Evolutionary conservation across 37 sponge, comb jelly and placozoan species (phyloP).

Genomic region (Halichondria panicea): DNA sequence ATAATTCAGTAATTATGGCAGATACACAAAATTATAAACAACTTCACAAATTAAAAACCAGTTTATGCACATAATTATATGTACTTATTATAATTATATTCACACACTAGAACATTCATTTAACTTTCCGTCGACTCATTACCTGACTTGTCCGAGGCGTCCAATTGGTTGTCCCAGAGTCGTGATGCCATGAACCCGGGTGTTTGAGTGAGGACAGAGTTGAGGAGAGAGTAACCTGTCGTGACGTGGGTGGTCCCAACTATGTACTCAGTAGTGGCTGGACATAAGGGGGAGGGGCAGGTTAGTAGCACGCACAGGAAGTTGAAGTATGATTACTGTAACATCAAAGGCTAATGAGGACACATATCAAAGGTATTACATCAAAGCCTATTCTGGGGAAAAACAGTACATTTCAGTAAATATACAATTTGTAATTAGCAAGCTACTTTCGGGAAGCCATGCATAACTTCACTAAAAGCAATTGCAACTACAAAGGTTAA

Average conservation of each 20-base stretch:
- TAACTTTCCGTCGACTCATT: too few species aligned
- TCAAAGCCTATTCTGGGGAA: too few species aligned
- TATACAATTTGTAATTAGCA: too few species aligned
- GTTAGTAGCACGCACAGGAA: neutral
- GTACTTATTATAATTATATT: too few species aligned
- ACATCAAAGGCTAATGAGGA: neutral
- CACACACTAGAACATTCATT: too few species aligned
- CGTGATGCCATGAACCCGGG: slow-evolving; percentile 20
- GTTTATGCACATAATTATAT: too few species aligned
- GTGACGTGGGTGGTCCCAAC: slow-evolving; percentile 83
- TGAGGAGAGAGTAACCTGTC: slow-evolving; percentile 68
- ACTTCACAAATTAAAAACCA: neutral
- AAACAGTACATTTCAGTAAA: too few species aligned
- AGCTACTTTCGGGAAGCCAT: too few species aligned
- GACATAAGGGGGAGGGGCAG: neutral
- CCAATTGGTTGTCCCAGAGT: slow-evolving; percentile 55
- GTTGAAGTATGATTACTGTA: neutral
- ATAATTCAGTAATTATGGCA: neutral
- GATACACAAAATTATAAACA: neutral
- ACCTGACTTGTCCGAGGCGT: neutral
- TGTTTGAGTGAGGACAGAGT: slow-evolving; percentile 58
- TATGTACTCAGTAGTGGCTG: slow-evolving; percentile 68
- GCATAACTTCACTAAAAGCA: neutral
- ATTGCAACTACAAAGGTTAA: neutral
- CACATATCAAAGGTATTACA: neutral